Evolutionary conservation across 2,113 vertebrate species (phyloP), one percentile per base, ranked within the genome.

Genomic region (Strix aluco): DNA sequence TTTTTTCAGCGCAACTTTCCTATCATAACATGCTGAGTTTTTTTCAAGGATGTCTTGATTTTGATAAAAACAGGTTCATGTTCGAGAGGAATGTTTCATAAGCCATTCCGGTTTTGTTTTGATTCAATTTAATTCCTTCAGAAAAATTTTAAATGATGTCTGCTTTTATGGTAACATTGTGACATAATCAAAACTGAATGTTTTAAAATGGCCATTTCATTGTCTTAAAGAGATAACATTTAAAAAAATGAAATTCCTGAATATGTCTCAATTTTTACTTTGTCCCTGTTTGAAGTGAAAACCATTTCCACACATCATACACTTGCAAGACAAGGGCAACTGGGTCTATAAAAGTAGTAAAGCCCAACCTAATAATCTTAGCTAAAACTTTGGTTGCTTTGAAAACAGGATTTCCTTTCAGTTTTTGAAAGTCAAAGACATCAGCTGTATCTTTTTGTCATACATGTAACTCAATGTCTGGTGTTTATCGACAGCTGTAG

Each of bases 381-480:
- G 29, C 16, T 46, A 55, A 70, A 89, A 19, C 8, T n/a, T 34
- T 19, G 14, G 5, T 38, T 81, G 30, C 15, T 69, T 65, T 69
- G n/a, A 49, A 59, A 82, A n/a, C 10, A 40, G 6, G 10, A 15
- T 44, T 90, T 87, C 22, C 47, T 69, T 82, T 42, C 44, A 36
- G 29, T 21, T 73, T 89, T 62, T 58, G 21, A 63, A 79, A 51
- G 11, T 23, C 20, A 32, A 59, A 86, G 52, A 29, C 14, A 30
- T 32, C 69, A 74, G 40, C 54, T 42, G 17, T 47, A 42, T 16
- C 47, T 81, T 81, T 87, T 52, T 55, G 40, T 49, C 30, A 44
- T 10, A 19, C 17, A 23, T 0, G 0, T 69, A 30, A 69, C 17
- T 69, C 15, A 36, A 6, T 27, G 30, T 5, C 30, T 1, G 1